These are phyloP conservation scores for Orchesella cincta DNA, from an alignment of 1,140 invertebrate genomes.

Conservation along the genomic window DNA sequence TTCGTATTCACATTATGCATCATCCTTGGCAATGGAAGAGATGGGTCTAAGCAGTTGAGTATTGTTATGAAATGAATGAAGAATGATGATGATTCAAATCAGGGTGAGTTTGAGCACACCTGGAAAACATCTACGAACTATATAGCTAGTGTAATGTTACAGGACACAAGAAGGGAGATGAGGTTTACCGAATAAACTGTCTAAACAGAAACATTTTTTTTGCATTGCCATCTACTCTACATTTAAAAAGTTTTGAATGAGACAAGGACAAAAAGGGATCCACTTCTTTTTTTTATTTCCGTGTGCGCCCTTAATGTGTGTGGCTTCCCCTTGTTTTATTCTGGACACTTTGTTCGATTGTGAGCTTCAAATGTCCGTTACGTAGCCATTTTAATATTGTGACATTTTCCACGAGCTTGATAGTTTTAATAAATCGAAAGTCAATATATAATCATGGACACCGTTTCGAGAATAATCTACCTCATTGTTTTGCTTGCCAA, in stretches of 20 bases:
- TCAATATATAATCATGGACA: constrained; percentile 1
- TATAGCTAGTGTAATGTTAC: neutral
- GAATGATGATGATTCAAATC: too few species aligned
- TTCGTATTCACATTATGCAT: too few species aligned
- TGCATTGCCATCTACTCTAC: neutral
- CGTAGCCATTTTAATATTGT: neutral
- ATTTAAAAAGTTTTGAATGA: neutral
- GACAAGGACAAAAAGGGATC: constrained; percentile 9
- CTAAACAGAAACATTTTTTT: neutral
- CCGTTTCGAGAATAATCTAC: neutral
- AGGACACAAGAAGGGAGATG: neutral
- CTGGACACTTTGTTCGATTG: too few species aligned
- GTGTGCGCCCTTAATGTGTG: neutral
- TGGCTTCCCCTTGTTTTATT: constrained; percentile 6
- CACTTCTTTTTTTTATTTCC: neutral
- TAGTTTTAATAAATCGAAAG: neutral
- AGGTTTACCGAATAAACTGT: neutral
- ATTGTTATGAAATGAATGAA: neutral
- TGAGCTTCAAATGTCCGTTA: constrained; percentile 1
- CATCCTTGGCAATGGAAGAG: too few species aligned
- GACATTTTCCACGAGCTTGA: neutral
- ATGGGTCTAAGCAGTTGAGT: too few species aligned
- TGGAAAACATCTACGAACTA: neutral
- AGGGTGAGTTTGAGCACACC: neutral
- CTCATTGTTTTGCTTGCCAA: neutral